These are phyloP conservation scores for Rhabdophis nuchalis DNA, from an alignment of 2,797 vertebrate genomes.

Conservation along the genomic window DNA sequence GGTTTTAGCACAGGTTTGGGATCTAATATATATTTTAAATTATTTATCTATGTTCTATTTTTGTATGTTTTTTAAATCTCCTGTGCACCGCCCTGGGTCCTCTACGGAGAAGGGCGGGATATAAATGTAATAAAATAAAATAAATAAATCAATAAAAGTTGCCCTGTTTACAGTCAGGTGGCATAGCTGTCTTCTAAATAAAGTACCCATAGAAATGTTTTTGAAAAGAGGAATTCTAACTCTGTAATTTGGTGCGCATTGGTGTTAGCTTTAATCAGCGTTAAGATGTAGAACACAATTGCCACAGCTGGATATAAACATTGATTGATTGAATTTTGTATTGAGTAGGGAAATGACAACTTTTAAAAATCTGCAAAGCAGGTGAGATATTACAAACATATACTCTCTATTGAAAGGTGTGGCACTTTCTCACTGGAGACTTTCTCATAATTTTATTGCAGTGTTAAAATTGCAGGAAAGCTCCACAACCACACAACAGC, in stretches of 20 bases:
- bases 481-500: conserved; percentile 17
- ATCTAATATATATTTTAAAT: too few species aligned
- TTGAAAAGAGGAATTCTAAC: background rate
- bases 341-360: conserved; percentile 27
- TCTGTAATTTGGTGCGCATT: background rate
- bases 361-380: conserved; percentile 28
- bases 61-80: too few species aligned
- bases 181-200: background rate
- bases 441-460: conserved; percentile 28
- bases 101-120: too few species aligned
- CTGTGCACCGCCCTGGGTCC: too few species aligned
- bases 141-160: background rate
- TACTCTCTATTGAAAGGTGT: background rate
- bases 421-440: conserved; percentile 22
- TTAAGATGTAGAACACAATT: background rate
- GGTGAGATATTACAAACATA: conserved; percentile 19
- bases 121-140: too few species aligned
- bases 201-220: background rate
- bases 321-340: conserved; percentile 9
- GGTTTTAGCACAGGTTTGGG: too few species aligned
- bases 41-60: too few species aligned
- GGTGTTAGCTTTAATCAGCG: background rate
- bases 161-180: background rate
- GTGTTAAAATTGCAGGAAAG: conserved; percentile 36
- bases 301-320: background rate